Evolutionary conservation across 2,113 vertebrate species (phyloP).

Genomic region (Solea solea): DNA sequence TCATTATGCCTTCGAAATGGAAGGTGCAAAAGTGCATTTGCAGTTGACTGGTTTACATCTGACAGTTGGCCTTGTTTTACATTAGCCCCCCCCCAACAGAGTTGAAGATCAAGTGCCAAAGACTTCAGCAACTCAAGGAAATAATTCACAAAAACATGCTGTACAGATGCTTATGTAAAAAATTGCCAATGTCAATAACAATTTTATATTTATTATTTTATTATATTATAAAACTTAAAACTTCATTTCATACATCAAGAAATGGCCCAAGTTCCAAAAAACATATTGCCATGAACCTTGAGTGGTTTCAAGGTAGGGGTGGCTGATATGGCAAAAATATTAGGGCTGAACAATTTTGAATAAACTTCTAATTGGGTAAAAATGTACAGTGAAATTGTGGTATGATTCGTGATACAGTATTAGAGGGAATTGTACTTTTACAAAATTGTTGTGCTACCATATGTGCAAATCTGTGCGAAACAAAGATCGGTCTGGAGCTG

Average conservation of each 20-base stretch:
- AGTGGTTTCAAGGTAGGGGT: not conserved
- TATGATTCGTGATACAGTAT: too few species aligned
- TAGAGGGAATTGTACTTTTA: too few species aligned
- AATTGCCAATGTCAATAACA: conserved; percentile 41
- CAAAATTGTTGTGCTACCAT: too few species aligned
- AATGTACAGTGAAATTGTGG: too few species aligned
- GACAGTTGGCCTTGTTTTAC: conserved; percentile 84
- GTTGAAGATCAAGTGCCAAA: conserved; percentile 76
- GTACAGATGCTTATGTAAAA: conserved; percentile 44
- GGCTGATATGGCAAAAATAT: too few species aligned
- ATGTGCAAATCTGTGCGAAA: too few species aligned
- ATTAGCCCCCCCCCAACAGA: conserved; percentile 76
- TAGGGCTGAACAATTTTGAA: too few species aligned
- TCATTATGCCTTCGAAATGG: conserved; percentile 84
- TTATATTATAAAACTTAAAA: conserved; percentile 1
- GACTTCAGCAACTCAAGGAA: conserved; percentile 72
- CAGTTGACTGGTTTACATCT: conserved; percentile 78
- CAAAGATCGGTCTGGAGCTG: too few species aligned
- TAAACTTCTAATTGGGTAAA: too few species aligned
- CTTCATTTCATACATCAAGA: conserved; percentile 1
- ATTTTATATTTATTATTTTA: conserved; percentile 16
- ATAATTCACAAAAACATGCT: conserved; percentile 59
- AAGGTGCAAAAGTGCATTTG: conserved; percentile 78
- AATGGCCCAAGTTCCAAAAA: not conserved
- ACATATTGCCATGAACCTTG: not conserved